Conservation (phyloP, 1,140 invertebrate species). For the Chrysomallon squamiferum region DNA sequence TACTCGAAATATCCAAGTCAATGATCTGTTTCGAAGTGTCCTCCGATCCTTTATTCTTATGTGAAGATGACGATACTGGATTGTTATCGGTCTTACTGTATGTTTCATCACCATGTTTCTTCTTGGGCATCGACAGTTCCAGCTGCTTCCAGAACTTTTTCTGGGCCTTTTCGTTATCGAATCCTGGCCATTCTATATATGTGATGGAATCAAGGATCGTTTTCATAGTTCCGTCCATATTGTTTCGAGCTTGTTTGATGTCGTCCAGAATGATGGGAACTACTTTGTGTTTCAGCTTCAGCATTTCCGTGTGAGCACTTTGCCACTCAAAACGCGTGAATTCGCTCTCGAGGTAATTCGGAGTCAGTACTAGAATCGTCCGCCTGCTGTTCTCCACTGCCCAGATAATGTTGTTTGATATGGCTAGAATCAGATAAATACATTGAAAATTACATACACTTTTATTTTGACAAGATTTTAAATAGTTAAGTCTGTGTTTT, state of each 20-base stretch:
- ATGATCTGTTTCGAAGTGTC: too few relatives aligned
- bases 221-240: constrained; percentile 43
- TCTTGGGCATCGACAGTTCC: constrained; percentile 52
- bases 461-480: too few relatives aligned
- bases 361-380: constrained; percentile 53
- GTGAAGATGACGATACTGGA: too few relatives aligned
- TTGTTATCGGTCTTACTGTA: too few relatives aligned
- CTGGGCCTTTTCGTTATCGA: constrained; percentile 29
- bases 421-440: constrained; percentile 38
- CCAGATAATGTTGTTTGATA: constrained; percentile 57
- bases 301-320: constrained; percentile 58
- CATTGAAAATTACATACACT: too few relatives aligned
- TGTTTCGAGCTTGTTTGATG: constrained; percentile 24
- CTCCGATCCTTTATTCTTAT: too few relatives aligned
- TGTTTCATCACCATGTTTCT: constrained; percentile 9
- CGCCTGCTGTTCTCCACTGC: constrained; percentile 54
- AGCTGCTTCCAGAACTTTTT: constrained; percentile 51
- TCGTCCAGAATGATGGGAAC: constrained; percentile 53
- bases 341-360: constrained; percentile 51
- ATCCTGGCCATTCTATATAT: constrained; percentile 52
- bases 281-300: constrained; percentile 54
- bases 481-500: too few relatives aligned
- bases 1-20: too few relatives aligned
- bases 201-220: constrained; percentile 52
- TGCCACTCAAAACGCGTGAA: constrained; percentile 58